phyloP scores from a whole-genome alignment of 2,888 invertebrate genomes.

The Azorinus chamasolen region DNA sequence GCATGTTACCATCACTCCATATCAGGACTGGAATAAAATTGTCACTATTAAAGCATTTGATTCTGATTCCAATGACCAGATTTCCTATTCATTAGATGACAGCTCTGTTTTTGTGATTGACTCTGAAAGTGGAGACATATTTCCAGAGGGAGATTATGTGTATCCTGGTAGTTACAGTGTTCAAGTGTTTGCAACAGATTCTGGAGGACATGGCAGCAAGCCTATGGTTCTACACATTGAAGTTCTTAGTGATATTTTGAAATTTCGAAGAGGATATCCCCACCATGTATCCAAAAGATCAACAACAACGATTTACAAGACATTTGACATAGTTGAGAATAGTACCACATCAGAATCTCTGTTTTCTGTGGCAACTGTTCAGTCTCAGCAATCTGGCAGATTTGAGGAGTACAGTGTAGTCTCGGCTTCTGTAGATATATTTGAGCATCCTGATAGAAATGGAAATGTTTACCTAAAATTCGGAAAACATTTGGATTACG shows the following conservation, averaged over 20 bases:
- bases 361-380: constrained; percentile 61
- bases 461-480: constrained; percentile 70
- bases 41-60: constrained; percentile 58
- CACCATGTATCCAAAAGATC: constrained; percentile 66
- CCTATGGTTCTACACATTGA: constrained; percentile 46
- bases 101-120: constrained; percentile 57
- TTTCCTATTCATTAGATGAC: constrained; percentile 55
- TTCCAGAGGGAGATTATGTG: constrained; percentile 48
- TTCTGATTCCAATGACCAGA: constrained; percentile 55
- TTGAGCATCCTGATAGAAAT: constrained; percentile 61
- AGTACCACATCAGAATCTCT: constrained; percentile 54
- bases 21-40: constrained; percentile 90
- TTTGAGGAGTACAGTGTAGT: constrained; percentile 61
- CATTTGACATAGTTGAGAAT: constrained; percentile 67
- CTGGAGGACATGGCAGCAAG: constrained; percentile 50
- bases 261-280: constrained; percentile 37
- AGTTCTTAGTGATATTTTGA: constrained; percentile 50
- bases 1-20: constrained; percentile 98
- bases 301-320: constrained; percentile 57
- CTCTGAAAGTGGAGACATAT: constrained; percentile 55
- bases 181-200: constrained; percentile 58
- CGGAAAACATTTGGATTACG: constrained; percentile 88
- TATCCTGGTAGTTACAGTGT: constrained; percentile 46
- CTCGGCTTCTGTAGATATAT: constrained; percentile 52
- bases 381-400: constrained; percentile 44